A percentile compares a stretch with the other conserved stretches of the same genome.
phyloP scores from a whole-genome alignment of 2,113 vertebrate genomes.

The Sus scrofa region DNA sequence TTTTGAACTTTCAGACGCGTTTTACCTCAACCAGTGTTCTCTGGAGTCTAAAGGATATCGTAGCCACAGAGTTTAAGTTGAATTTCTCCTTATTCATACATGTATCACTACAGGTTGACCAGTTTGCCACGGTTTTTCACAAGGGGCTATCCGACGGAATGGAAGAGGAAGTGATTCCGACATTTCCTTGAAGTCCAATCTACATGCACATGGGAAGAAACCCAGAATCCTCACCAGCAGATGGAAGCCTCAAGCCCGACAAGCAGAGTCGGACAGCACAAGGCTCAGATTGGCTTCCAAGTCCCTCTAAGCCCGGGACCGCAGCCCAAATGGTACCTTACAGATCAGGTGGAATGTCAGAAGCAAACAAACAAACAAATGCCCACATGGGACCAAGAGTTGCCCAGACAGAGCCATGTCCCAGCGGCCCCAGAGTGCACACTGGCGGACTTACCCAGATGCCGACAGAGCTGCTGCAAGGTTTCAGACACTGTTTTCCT shows the following conservation, averaged over 20 bases:
- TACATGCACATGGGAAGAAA: background rate
- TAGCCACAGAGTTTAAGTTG: too few relatives aligned
- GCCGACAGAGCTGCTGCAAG: background rate
- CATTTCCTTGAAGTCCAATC: background rate
- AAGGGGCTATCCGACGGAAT: background rate
- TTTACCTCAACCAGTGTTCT: background rate
- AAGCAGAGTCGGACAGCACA: background rate
- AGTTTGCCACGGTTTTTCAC: background rate
- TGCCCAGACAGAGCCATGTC: background rate
- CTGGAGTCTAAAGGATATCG: background rate
- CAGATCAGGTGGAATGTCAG: background rate
- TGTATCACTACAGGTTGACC: background rate
- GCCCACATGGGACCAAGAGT: background rate
- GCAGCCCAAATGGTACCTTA: background rate
- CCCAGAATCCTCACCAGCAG: background rate
- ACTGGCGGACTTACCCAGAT: background rate
- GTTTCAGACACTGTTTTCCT: background rate
- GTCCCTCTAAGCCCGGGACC: background rate
- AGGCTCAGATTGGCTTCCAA: background rate
- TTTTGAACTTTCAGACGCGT: background rate
- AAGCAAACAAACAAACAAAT: too few relatives aligned
- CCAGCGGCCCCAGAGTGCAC: background rate
- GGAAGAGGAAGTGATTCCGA: background rate
- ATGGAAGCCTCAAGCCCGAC: background rate
- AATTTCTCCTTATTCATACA: background rate